phyloP scores from a whole-genome alignment of 2,797 vertebrate genomes.

The Poecilia picta region DNA sequence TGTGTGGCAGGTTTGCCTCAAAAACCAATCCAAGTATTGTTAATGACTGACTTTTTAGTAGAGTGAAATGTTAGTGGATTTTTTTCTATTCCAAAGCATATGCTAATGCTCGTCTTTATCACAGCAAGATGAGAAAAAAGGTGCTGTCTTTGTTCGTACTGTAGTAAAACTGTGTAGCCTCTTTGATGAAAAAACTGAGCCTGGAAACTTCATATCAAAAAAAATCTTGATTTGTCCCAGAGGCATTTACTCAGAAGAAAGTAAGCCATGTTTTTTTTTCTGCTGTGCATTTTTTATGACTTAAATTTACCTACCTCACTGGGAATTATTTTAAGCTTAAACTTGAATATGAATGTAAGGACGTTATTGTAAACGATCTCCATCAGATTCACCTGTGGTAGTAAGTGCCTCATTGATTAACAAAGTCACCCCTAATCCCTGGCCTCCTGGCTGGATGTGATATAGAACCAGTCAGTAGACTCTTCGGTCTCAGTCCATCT shows the following conservation, averaged over 20 bases:
- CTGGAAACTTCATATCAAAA: neutral
- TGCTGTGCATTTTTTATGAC: conserved; percentile 15
- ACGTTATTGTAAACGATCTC: conserved; percentile 21
- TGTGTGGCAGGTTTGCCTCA: neutral
- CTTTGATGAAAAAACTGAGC: neutral
- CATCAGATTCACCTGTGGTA: conserved; percentile 29
- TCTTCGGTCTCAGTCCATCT: conserved; percentile 71
- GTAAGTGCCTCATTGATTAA: conserved; percentile 35
- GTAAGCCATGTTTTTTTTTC: neutral
- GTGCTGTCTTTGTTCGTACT: neutral
- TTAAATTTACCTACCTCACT: neutral
- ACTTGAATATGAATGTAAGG: conserved; percentile 2
- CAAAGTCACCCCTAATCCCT: conserved; percentile 46
- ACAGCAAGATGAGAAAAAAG: neutral
- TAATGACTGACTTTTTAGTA: neutral
- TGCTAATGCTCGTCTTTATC: neutral
- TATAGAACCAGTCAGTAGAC: conserved; percentile 46
- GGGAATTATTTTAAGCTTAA: conserved; percentile 6
- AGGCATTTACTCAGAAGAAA: neutral
- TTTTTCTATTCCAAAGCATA: neutral
- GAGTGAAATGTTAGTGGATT: neutral
- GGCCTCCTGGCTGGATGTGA: conserved; percentile 48
- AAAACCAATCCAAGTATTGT: neutral
- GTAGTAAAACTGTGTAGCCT: neutral
- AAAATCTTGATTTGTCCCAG: neutral